Evolutionary conservation across 2,113 vertebrate species (phyloP).

Genomic region (Ibidorhyncha struthersii): DNA sequence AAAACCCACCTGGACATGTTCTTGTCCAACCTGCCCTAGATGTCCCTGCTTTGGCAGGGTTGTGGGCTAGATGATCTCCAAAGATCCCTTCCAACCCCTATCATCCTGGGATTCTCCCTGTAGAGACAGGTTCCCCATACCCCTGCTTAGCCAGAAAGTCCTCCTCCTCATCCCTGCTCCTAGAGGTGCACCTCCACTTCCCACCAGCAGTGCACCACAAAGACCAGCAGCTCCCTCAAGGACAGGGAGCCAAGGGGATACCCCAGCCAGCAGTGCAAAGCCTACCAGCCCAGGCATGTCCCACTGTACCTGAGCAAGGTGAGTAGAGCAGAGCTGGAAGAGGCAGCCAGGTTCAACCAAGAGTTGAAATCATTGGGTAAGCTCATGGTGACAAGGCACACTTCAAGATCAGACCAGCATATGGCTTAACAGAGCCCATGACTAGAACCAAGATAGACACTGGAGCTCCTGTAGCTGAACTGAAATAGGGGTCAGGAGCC

Average conservation of each 20-base stretch:
- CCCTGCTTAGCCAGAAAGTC: not conserved
- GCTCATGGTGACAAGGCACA: accelerated
- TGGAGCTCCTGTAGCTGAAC: not conserved
- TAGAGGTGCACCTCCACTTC: not conserved
- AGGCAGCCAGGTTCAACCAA: not conserved
- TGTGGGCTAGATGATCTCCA: not conserved
- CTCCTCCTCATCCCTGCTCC: not conserved
- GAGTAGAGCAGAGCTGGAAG: not conserved
- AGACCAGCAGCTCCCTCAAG: not conserved
- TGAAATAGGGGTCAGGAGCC: not conserved
- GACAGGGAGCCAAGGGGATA: not conserved
- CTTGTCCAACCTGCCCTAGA: not conserved
- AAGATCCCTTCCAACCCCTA: not conserved
- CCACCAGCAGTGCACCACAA: not conserved
- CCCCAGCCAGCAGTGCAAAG: not conserved
- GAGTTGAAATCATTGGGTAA: not conserved
- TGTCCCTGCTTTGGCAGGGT: not conserved
- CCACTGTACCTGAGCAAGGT: not conserved
- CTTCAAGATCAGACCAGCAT: not conserved
- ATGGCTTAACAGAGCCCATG: accelerated
- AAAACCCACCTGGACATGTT: too few relatives aligned
- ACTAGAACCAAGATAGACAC: accelerated
- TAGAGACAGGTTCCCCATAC: not conserved
- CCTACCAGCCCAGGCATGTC: too few relatives aligned
- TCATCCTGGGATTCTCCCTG: not conserved